Evolutionary conservation across 1,140 invertebrate species (phyloP).

Genomic region (Aphelenchoides fujianensis): DNA sequence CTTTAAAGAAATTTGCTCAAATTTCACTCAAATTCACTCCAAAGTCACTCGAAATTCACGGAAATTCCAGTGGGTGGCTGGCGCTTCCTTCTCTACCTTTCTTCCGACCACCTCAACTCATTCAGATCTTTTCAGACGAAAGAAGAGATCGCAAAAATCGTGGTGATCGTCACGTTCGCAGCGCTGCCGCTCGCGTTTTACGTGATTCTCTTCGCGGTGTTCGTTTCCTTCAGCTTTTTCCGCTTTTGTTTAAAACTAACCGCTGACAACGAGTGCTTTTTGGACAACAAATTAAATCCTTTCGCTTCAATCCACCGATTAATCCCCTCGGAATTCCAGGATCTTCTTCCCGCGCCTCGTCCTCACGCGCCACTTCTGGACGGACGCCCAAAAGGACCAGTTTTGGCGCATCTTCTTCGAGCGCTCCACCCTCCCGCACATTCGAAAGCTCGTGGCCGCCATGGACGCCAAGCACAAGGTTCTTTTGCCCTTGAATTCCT

Average conservation of each 20-base stretch:
- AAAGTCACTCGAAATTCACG: not conserved
- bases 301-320: too few species aligned
- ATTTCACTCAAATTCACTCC: too few species aligned
- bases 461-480: too few species aligned
- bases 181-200: conserved; percentile 22
- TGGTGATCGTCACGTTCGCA: conserved; percentile 17
- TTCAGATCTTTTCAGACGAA: conserved; percentile 19
- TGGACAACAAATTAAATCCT: too few species aligned
- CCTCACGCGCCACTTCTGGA: conserved; percentile 24
- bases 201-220: not conserved
- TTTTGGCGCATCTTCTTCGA: conserved; percentile 12
- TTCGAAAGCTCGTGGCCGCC: too few species aligned
- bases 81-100: too few species aligned
- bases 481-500: too few species aligned
- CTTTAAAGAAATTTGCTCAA: too few species aligned
- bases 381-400: conserved; percentile 12
- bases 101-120: conserved; percentile 2
- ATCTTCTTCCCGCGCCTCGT: conserved; percentile 21
- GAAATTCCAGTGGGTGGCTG: too few species aligned
- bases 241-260: too few species aligned
- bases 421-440: not conserved
- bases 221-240: not conserved
- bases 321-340: conserved; percentile 5
- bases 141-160: conserved; percentile 10
- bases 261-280: too few species aligned